Base-by-base conservation (phyloP, 2,888 invertebrate genomes). In the Cantharis flavilabris region DNA sequence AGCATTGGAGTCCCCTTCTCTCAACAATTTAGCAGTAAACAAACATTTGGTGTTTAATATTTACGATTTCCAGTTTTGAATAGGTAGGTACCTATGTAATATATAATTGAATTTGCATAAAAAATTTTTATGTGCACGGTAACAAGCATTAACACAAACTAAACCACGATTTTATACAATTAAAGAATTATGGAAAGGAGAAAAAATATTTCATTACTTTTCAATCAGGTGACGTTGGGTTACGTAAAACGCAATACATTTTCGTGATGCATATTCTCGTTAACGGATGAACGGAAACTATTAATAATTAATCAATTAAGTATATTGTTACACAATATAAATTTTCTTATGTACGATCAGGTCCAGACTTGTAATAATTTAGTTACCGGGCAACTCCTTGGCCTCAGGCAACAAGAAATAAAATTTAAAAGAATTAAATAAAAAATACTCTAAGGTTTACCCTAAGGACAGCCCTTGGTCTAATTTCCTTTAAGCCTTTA, bases 21-120 rank as follows among this genome's bases (percentile, higher is more conserved):
- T 74, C 63, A 67, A 67, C 71, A 65, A 77, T 77, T 77, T 75
- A 71, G 75, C 71, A 69, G 77, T 72, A 77, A 69, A 75, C 69
- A 74, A 75, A 75, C 70, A 69, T 16, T 69, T 73, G 28, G 62
- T 70, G 62, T 69, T 70, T 62, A 73, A 70, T 33, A 73, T 18
- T 67, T 67, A 23, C n/a, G n/a, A 49, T 49, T 49, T 49, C 49
- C 49, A 49, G n/a, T 49, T 49, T 49, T n/a, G n/a, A 7, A 49
- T n/a, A 26, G 26, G 26, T 5, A 26, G 26, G 26, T 26, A n/a
- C n/a, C n/a, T n/a, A n/a, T n/a, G n/a, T 49, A 49, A 49, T 49
- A 49, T 26, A 7, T 49, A 30, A 30, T 49, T n/a, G n/a, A 49
- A 49, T 49, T 49, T n/a, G 7, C n/a, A 49, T 49, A n/a, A 49